Evolutionary conservation across 2,888 invertebrate species (phyloP), one percentile per base, ranked within the genome.

Genomic region (Drosophila putrida): DNA sequence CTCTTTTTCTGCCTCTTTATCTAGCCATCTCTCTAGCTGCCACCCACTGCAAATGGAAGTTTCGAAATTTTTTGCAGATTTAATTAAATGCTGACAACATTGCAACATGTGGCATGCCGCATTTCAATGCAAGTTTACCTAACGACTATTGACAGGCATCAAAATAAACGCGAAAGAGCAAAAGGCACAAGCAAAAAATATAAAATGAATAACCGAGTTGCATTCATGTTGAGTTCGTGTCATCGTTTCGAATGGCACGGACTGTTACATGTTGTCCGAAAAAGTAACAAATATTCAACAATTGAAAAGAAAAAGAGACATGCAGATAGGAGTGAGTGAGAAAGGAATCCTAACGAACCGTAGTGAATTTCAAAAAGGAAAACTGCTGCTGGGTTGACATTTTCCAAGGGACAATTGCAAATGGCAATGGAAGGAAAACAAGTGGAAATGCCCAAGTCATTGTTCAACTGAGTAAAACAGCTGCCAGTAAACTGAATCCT

Each of bases 31-130:
- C 11, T 35, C 20, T 8, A 27, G 44, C 39, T 44, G 13, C 5
- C 20, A 33, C 33, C 15, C n/a, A 25, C 25, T 41, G 13, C 20
- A 13, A 31, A 33, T 28, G 15, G 28, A 36, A 36, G 20, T n/a
- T 11, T 35, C 15, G 13, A 39, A 38, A 33, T 33, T 47, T 62
- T 62, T 62, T 47, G 25, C 27, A 27, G 27, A 68, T 87, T 84
- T 71, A 79, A 84, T 87, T 79, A 79, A 82, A 79, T 71, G 65
- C 60, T 63, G 79, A 64, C 76, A 72, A 69, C 44, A 59, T 65
- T 59, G 71, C 53, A 73, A 71, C 79, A 82, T 84, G 76, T 78
- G 82, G 84, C 78, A 36, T 59, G 60, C 71, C 84, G 67, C 68
- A 76, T 69, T 78, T 71, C 73, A 78, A 70, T 84, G 68, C 69